Percentiles rank a stretch among this genome's conserved stretches.
These are phyloP conservation scores for Megaceryle maxima DNA, from an alignment of 2,113 vertebrate species.

Conservation along the genomic window DNA sequence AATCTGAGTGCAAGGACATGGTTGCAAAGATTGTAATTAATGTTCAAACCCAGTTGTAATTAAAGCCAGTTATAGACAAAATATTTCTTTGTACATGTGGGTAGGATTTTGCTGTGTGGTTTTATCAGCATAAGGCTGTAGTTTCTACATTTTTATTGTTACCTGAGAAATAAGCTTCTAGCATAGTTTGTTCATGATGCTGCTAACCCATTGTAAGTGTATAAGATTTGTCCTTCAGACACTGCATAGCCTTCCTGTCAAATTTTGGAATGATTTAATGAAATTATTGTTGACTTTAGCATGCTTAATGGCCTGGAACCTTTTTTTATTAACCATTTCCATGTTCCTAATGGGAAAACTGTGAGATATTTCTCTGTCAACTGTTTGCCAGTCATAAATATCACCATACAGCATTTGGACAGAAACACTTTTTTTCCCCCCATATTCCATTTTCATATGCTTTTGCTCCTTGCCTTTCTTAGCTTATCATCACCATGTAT, in stretches of 20 bases:
- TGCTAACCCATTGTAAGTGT: conserved; percentile 19
- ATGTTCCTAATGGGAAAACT: conserved; percentile 50
- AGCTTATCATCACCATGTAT: not conserved
- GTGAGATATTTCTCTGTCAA: conserved; percentile 37
- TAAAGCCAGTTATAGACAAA: not conserved
- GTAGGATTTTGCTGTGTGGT: not conserved
- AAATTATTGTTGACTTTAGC: conserved; percentile 63
- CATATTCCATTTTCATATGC: not conserved
- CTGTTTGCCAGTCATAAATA: conserved; percentile 54
- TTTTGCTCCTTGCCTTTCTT: not conserved
- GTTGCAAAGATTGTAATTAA: not conserved
- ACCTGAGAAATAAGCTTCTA: conserved; percentile 25
- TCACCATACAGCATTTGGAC: conserved; percentile 24
- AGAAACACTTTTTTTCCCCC: not conserved
- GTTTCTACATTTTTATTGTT: not conserved
- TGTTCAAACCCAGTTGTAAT: not conserved
- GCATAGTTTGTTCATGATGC: not conserved
- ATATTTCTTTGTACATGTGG: not conserved
- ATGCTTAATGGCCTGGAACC: conserved; percentile 51
- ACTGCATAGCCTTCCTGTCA: conserved; percentile 50
- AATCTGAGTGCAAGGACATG: not conserved
- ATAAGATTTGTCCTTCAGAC: conserved; percentile 54
- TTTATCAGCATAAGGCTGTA: not conserved
- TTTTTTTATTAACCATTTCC: conserved; percentile 63
- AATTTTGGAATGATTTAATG: conserved; percentile 62